These are phyloP conservation scores for Meloe dianella DNA, from an alignment of 2,888 invertebrate genomes.

Conservation along the genomic window DNA sequence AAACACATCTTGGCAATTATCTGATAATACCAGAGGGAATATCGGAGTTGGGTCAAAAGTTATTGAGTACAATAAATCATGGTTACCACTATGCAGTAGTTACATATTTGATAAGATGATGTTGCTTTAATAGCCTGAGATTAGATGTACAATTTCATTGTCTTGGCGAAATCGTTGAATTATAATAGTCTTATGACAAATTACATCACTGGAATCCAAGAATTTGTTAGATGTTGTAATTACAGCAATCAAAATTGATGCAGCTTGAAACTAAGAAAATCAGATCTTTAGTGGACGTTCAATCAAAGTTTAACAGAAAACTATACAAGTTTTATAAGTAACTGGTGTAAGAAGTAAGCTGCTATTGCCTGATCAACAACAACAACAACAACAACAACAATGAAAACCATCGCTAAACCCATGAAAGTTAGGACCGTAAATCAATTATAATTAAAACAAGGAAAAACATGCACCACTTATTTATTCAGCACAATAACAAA, in stretches of 20 bases:
- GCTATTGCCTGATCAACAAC: too few relatives aligned
- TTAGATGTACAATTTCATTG: not conserved
- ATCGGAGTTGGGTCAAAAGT: not conserved
- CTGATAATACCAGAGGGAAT: not conserved
- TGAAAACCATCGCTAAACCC: too few relatives aligned
- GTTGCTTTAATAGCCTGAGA: not conserved
- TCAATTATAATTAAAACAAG: not conserved
- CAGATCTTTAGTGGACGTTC: too few relatives aligned
- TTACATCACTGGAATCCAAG: not conserved
- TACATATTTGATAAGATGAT: not conserved
- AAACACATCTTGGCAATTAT: not conserved
- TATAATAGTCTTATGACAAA: too few relatives aligned
- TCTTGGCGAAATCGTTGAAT: not conserved
- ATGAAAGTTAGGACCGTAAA: too few relatives aligned
- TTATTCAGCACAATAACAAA: not conserved
- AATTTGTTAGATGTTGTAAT: not conserved
- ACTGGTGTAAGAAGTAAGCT: too few relatives aligned
- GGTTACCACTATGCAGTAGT: not conserved
- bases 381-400: too few relatives aligned
- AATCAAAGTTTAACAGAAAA: too few relatives aligned
- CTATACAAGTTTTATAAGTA: too few relatives aligned
- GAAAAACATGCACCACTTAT: not conserved
- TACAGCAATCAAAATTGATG: not conserved
- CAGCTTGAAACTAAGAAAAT: too few relatives aligned
- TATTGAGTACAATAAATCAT: not conserved